A percentile compares a stretch with the other conserved stretches of the same genome.
Conservation (phyloP, 1,140 invertebrate genomes). For the Drosophila nasuta region DNA sequence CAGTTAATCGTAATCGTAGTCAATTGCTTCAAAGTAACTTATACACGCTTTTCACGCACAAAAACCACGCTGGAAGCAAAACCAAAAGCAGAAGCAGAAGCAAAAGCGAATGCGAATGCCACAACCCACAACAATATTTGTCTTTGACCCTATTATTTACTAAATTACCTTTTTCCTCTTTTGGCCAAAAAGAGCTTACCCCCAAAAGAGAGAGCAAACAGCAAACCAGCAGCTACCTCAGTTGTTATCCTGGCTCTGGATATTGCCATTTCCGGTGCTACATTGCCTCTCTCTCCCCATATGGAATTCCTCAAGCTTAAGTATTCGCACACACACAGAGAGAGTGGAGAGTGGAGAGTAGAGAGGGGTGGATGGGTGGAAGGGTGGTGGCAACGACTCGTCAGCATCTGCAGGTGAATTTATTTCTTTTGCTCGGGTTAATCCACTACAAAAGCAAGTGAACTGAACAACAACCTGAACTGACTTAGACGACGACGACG, state of each 20-base stretch:
- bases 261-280: constrained; percentile 36
- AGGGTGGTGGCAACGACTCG: constrained; percentile 38
- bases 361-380: neutral
- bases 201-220: constrained; percentile 8
- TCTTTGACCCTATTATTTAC: constrained; percentile 82
- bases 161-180: constrained; percentile 80
- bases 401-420: constrained; percentile 79
- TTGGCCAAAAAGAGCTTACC: constrained; percentile 46
- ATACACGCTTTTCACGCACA: constrained; percentile 78
- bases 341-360: neutral
- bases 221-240: constrained; percentile 26
- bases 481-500: constrained; percentile 11
- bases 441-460: constrained; percentile 76
- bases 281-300: constrained; percentile 12
- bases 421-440: constrained; percentile 78
- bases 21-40: constrained; percentile 75
- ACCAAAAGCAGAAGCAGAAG: no score
- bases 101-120: constrained; percentile 22
- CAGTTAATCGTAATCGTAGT: constrained; percentile 57
- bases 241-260: neutral
- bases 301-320: constrained; percentile 14
- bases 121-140: constrained; percentile 75
- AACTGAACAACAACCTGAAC: constrained; percentile 35
- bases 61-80: constrained; percentile 64
- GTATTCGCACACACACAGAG: neutral